These are phyloP conservation scores for Serilophus lunatus DNA, from an alignment of 2,113 vertebrate genomes.

Conservation along the genomic window DNA sequence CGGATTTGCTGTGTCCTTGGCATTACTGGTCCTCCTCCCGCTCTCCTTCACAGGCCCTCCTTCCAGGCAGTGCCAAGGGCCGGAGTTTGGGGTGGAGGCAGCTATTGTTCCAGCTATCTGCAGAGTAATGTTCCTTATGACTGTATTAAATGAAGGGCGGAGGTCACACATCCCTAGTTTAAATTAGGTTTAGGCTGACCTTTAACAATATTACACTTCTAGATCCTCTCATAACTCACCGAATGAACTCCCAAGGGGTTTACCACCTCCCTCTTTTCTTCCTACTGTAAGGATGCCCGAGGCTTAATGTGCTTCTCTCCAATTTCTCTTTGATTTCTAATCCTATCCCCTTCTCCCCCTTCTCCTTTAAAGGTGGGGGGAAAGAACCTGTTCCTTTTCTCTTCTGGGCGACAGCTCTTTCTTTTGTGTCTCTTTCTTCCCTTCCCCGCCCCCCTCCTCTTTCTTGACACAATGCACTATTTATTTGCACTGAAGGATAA, in stretches of 20 bases:
- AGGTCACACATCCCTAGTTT: conserved; percentile 64
- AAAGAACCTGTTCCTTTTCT: conserved; percentile 66
- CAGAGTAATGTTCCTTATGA: conserved; percentile 53
- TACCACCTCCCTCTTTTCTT: conserved; percentile 42
- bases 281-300: conserved; percentile 58
- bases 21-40: neutral
- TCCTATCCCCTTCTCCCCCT: neutral
- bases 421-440: conserved; percentile 61
- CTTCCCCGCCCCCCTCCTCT: conserved; percentile 50
- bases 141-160: conserved; percentile 69
- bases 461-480: conserved; percentile 70
- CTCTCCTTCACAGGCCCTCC: neutral
- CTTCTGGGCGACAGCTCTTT: conserved; percentile 54
- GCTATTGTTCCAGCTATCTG: conserved; percentile 67
- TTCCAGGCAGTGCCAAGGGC: conserved; percentile 27
- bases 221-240: conserved; percentile 56
- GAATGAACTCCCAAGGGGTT: conserved; percentile 50
- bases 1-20: neutral
- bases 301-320: conserved; percentile 57
- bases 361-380: conserved; percentile 18
- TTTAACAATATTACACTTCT: conserved; percentile 59
- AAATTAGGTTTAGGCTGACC: conserved; percentile 61
- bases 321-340: conserved; percentile 65
- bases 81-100: conserved; percentile 49
- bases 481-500: conserved; percentile 73